Conservation (phyloP, 92 coral and sea anemone genomes). For the Muricea muricata region DNA sequence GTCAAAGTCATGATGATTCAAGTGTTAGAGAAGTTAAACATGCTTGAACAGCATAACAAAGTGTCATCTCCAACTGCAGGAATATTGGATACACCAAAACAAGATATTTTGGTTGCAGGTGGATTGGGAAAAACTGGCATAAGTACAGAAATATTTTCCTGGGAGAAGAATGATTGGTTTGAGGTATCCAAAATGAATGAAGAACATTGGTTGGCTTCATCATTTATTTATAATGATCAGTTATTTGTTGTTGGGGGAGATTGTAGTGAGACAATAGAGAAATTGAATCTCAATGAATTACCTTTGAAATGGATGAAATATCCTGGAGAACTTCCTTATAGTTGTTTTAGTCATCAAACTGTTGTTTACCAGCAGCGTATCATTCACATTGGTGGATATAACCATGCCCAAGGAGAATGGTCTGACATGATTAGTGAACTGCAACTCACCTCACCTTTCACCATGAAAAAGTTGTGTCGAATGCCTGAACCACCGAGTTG, state of each 20-base stretch:
- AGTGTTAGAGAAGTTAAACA: too few relatives aligned
- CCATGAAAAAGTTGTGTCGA: neutral
- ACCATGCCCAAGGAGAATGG: neutral
- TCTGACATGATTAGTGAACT: neutral
- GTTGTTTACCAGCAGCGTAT: neutral
- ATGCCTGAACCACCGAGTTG: conserved; percentile 23
- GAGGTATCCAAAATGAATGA: neutral
- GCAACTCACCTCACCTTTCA: neutral
- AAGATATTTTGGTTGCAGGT: too few relatives aligned
- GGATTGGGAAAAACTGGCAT: neutral
- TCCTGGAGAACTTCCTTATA: neutral
- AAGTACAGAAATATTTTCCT: neutral
- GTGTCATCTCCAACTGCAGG: too few relatives aligned
- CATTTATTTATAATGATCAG: neutral
- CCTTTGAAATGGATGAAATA: neutral
- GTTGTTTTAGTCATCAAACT: neutral
- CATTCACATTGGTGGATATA: neutral
- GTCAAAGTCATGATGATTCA: too few relatives aligned
- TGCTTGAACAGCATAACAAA: too few relatives aligned
- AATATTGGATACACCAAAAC: too few relatives aligned
- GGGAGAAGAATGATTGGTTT: conserved; percentile 4
- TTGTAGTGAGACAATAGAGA: neutral
- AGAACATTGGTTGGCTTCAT: neutral
- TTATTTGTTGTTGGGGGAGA: neutral
- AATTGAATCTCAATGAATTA: neutral